These are phyloP conservation scores for Echinarachnius parma DNA, from an alignment of 53 echinoderm and acorn worm species.

Conservation along the genomic window DNA sequence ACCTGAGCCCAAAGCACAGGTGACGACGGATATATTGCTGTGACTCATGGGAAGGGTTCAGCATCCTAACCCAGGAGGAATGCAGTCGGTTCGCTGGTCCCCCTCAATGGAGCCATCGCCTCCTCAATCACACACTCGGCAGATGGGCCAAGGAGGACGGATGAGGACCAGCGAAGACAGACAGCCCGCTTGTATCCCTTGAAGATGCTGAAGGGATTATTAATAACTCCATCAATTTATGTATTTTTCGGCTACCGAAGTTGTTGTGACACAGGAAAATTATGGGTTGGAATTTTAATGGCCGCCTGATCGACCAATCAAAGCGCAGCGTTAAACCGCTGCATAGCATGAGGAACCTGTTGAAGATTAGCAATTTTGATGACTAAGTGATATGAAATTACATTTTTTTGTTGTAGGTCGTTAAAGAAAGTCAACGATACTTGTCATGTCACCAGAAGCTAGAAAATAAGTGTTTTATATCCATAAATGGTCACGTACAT, in stretches of 20 bases:
- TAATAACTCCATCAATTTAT: conserved; percentile 44
- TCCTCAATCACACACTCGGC: neutral
- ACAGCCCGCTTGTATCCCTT: neutral
- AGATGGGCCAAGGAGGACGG: neutral
- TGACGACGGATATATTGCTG: conserved; percentile 52
- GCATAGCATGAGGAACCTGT: conserved; percentile 27
- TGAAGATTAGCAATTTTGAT: neutral
- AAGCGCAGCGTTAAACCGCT: neutral
- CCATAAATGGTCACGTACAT: no score
- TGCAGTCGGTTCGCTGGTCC: conserved; percentile 42
- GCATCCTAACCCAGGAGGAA: conserved; percentile 38
- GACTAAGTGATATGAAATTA: conserved; percentile 32
- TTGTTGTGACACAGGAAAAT: conserved; percentile 46
- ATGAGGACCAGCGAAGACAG: conserved; percentile 15
- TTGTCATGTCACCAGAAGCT: no score
- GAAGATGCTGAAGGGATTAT: conserved; percentile 26
- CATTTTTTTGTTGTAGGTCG: conserved; percentile 1
- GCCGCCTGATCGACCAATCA: conserved; percentile 26
- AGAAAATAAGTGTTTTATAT: no score
- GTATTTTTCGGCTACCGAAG: conserved; percentile 17
- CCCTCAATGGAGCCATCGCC: neutral
- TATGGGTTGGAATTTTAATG: conserved; percentile 40
- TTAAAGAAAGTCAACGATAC: no score
- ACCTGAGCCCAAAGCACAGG: conserved; percentile 49
- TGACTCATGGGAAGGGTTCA: conserved; percentile 53